phyloP scores from a whole-genome alignment of 2,113 vertebrate species.

The Ginglymostoma cirratum region DNA sequence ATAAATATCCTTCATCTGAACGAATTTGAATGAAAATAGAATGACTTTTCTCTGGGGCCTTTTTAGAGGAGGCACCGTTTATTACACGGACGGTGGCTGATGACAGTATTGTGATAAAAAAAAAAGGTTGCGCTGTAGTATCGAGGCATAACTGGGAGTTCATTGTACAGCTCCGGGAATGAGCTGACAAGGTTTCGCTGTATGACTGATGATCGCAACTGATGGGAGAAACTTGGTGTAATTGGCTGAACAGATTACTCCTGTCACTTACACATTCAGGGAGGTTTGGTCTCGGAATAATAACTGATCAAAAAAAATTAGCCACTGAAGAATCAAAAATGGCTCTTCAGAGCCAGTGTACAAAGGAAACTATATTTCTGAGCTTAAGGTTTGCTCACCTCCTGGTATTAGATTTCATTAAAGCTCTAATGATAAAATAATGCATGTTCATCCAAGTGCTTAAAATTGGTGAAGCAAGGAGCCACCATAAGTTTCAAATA shows the following conservation, averaged over 20 bases:
- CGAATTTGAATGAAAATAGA: not conserved
- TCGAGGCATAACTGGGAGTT: conserved; percentile 22
- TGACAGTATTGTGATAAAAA: conserved; percentile 16
- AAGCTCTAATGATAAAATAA: not conserved
- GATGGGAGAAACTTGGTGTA: not conserved
- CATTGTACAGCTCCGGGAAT: conserved; percentile 6
- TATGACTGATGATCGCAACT: conserved; percentile 20
- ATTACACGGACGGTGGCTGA: not conserved
- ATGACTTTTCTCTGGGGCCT: not conserved
- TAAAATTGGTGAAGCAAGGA: conserved; percentile 17
- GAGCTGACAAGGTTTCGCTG: conserved; percentile 3
- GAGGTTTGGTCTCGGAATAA: not conserved
- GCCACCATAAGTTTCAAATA: conserved; percentile 7
- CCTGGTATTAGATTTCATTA: not conserved
- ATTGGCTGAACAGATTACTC: conserved; percentile 20
- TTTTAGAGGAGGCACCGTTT: not conserved
- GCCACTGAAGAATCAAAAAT: not conserved
- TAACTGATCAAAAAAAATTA: conserved; percentile 25
- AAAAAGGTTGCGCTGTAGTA: not conserved
- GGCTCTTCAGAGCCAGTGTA: not conserved
- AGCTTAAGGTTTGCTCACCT: not conserved
- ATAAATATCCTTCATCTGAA: conserved; percentile 5
- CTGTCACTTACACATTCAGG: not conserved
- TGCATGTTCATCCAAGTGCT: not conserved
- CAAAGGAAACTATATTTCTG: not conserved